These are phyloP conservation scores for Chironomus riparius DNA, from an alignment of 2,888 invertebrate species.

Conservation along the genomic window DNA sequence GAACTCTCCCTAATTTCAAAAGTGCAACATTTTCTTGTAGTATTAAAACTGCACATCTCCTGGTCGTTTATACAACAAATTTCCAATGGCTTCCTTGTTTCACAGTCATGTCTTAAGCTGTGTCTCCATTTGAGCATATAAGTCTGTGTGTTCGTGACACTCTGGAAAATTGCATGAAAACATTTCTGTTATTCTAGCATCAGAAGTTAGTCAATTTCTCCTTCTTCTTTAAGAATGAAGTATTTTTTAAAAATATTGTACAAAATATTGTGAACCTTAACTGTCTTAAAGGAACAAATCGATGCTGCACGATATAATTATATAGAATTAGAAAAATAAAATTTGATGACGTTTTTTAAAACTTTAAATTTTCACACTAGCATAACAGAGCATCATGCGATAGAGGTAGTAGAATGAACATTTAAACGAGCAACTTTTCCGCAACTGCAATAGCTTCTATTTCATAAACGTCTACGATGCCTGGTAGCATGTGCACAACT, in stretches of 20 bases:
- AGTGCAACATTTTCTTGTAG: no score
- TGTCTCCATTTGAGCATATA: background rate
- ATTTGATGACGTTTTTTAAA: conserved; percentile 11
- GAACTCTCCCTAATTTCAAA: no score
- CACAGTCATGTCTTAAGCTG: background rate
- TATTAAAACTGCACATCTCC: background rate
- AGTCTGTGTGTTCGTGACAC: background rate
- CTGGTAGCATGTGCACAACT: conserved; percentile 2
- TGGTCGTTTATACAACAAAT: conserved; percentile 22
- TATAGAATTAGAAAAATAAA: background rate
- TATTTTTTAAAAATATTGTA: no score
- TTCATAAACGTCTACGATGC: background rate
- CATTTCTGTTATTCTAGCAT: background rate
- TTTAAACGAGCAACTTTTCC: background rate
- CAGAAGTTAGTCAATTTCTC: background rate
- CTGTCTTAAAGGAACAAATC: background rate
- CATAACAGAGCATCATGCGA: conserved; percentile 23
- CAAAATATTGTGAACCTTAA: no score
- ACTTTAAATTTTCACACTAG: conserved; percentile 26
- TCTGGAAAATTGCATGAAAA: background rate
- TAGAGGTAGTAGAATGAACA: background rate
- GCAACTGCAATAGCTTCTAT: background rate
- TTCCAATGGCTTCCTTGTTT: conserved; percentile 22
- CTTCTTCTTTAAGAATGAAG: background rate
- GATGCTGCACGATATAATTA: background rate